Percentiles rank a stretch among this genome's conserved stretches.
Evolutionary conservation across 2,888 invertebrate genomes (phyloP).

Genomic region (Oscheius sp.): DNA sequence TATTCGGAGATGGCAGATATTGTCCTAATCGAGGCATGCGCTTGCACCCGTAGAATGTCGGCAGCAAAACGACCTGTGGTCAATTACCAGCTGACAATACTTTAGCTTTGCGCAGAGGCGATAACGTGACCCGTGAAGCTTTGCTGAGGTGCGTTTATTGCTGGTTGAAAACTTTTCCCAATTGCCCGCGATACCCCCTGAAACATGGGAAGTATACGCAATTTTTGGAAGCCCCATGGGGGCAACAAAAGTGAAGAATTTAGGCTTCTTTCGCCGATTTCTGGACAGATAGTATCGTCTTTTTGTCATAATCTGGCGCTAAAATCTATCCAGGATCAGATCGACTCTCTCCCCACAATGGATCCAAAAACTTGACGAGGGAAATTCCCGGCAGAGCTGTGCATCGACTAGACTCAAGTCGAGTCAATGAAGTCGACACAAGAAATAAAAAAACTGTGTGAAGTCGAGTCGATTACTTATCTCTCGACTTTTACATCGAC

Average conservation of each 20-base stretch:
- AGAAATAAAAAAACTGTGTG: too few relatives aligned
- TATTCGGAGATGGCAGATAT: too few relatives aligned
- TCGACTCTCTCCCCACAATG: not conserved
- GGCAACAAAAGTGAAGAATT: not conserved
- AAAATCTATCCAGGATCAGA: not conserved
- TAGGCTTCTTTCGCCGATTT: too few relatives aligned
- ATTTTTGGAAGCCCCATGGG: constrained; percentile 58
- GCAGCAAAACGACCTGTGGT: too few relatives aligned
- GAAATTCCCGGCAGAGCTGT: not conserved
- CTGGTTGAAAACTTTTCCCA: constrained; percentile 72
- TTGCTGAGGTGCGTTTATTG: constrained; percentile 72
- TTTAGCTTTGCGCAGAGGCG: constrained; percentile 68
- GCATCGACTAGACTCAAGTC: too few relatives aligned
- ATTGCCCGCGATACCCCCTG: constrained; percentile 67
- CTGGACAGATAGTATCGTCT: not conserved
- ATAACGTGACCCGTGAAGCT: constrained; percentile 72
- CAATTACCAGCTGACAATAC: too few relatives aligned
- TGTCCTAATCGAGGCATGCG: not conserved
- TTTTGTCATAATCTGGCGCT: not conserved
- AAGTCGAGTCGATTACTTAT: too few relatives aligned
- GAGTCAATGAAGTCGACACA: too few relatives aligned
- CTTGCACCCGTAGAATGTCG: not conserved
- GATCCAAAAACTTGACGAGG: not conserved
- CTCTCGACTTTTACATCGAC: too few relatives aligned
- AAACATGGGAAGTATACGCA: constrained; percentile 62